Evolutionary conservation across 2,113 vertebrate species (phyloP), one percentile per base, ranked within the genome.

Genomic region (Calidris pygmaea): DNA sequence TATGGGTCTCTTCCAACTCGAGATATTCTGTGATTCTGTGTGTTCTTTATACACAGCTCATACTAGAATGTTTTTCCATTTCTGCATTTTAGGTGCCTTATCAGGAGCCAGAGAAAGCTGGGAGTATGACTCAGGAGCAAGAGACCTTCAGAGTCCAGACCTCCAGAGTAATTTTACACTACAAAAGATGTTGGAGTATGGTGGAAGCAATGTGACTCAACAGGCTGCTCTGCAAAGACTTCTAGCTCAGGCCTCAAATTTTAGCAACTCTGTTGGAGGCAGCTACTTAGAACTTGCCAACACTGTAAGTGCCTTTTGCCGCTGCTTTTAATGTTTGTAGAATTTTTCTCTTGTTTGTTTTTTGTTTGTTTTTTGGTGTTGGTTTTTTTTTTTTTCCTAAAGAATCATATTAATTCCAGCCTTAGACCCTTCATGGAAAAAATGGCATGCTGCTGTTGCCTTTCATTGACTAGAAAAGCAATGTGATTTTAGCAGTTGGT

Each of bases 101-200:
- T 98, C 98, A 85, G 98, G 96, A 65, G 97, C 98, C 96, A 98
- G 95, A 67, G 98, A 98, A 79, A 98, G 98, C 89, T 99, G 98
- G 98, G 98, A 98, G 48, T 98, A 98, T 56, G 98, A 98, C 97
- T 98, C 98, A 26, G 98, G 98, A 70, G 97, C 94, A 20, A 98
- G 98, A 93, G 98, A 99, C 75, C 98, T 98, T 87, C 98, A 98
- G 87, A 98, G 97, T 91, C 98, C 98, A 3, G 98, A 98, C n/a
- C 76, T 97, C 24, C 98, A 97, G 30, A 95, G 87, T 55, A 70
- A 97, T 63, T 78, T 94, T n/a, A 74, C 60, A 16, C 83, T 97
- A 34, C 97, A 95, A 85, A 98, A 97, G n/a, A 30, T 96, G 17
- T 78, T 97, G 18, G 96, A 97, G 47, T 93, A 26, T 75, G 81